Conservation (phyloP, 2,888 invertebrate genomes). For the Acleris sparsana region DNA sequence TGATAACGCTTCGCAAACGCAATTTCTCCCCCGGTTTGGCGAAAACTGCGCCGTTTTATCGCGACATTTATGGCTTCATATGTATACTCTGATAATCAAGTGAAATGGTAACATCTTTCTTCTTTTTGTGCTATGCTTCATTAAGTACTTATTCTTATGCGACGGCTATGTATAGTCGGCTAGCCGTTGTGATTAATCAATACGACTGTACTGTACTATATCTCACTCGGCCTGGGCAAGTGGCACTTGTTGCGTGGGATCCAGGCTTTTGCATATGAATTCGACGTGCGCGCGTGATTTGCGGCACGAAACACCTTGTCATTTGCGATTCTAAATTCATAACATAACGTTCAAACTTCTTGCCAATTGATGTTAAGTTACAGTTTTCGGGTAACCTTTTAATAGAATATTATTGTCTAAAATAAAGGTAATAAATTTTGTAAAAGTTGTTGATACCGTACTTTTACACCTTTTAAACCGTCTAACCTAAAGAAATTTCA, state of each 20-base stretch:
- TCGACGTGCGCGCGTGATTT: conserved; percentile 61
- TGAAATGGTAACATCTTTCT: conserved; percentile 29
- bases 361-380: not conserved
- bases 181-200: conserved; percentile 46
- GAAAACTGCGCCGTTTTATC: conserved; percentile 37
- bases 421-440: too few species aligned
- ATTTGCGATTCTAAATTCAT: conserved; percentile 43
- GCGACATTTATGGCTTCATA: conserved; percentile 37
- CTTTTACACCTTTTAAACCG: too few species aligned
- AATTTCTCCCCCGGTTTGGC: conserved; percentile 36
- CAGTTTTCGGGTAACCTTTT: too few species aligned
- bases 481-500: too few species aligned
- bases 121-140: conserved; percentile 16
- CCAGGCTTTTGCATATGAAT: conserved; percentile 61
- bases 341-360: not conserved
- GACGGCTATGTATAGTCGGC: conserved; percentile 3
- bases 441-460: too few species aligned
- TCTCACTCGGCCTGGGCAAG: conserved; percentile 47
- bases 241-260: conserved; percentile 74
- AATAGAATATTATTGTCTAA: too few species aligned
- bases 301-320: conserved; percentile 53
- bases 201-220: conserved; percentile 34
- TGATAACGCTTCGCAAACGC: conserved; percentile 30
- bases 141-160: conserved; percentile 7
- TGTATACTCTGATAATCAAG: conserved; percentile 38